These are phyloP conservation scores for Epistrophella euchroma DNA, from an alignment of 2,888 invertebrate genomes.

Conservation along the genomic window DNA sequence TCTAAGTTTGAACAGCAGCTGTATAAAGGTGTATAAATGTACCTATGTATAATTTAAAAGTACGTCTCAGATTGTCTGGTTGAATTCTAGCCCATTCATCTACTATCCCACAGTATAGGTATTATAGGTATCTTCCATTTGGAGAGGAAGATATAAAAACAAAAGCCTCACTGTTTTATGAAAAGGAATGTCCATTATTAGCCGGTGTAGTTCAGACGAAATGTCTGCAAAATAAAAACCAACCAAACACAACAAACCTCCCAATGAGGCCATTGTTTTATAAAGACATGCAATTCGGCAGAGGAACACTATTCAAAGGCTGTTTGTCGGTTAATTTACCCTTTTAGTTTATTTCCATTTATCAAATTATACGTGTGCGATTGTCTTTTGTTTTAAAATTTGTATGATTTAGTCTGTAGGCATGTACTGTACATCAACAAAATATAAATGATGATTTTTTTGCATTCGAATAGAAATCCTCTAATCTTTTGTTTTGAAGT, in stretches of 20 bases:
- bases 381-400: slow-evolving; percentile 58
- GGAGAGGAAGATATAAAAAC: slow-evolving; percentile 42
- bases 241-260: slow-evolving; percentile 48
- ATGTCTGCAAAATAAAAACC: slow-evolving; percentile 65
- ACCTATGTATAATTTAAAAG: background rate
- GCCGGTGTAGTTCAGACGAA: slow-evolving; percentile 71
- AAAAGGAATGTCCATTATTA: slow-evolving; percentile 62
- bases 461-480: slow-evolving; percentile 4
- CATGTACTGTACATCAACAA: slow-evolving; percentile 9
- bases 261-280: slow-evolving; percentile 63
- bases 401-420: slow-evolving; percentile 32
- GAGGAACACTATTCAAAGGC: slow-evolving; percentile 54
- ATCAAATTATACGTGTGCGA: slow-evolving; percentile 44
- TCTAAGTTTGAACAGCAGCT: slow-evolving; percentile 13
- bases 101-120: slow-evolving; percentile 16
- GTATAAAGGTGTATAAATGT: background rate
- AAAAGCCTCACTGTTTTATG: slow-evolving; percentile 56
- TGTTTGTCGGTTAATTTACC: slow-evolving; percentile 59
- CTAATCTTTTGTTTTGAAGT: background rate
- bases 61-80: slow-evolving; percentile 25
- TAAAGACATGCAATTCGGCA: slow-evolving; percentile 52
- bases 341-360: slow-evolving; percentile 57
- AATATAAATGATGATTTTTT: background rate
- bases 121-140: background rate
- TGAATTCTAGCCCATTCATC: slow-evolving; percentile 46